phyloP scores from a whole-genome alignment of 2,888 invertebrate genomes.

The Kryphioiulus occultus region DNA sequence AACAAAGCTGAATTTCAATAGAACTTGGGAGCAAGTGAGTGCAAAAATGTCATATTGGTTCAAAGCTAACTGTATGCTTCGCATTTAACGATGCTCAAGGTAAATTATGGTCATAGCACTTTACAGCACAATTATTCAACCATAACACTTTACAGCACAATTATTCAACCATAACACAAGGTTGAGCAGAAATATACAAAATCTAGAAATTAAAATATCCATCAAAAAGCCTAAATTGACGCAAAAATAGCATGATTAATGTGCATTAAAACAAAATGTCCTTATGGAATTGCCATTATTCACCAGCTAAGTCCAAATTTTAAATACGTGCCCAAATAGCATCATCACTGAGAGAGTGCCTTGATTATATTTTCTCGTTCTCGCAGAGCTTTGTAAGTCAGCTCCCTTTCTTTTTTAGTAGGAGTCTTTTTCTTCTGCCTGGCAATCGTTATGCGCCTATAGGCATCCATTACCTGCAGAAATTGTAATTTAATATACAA shows the following conservation, averaged over 20 bases:
- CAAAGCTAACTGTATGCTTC: too few species aligned
- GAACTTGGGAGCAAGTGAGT: too few species aligned
- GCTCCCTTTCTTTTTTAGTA: constrained; percentile 80
- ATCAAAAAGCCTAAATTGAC: neutral
- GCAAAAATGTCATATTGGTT: too few species aligned
- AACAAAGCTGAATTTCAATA: too few species aligned
- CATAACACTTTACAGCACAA: neutral
- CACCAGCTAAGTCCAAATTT: neutral
- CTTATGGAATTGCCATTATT: neutral
- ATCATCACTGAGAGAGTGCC: constrained; percentile 41
- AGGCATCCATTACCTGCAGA: constrained; percentile 76
- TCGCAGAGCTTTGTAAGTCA: constrained; percentile 76
- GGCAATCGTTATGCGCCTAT: constrained; percentile 79
- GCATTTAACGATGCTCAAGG: too few species aligned
- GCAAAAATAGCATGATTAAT: neutral
- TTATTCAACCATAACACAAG: neutral
- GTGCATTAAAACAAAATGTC: neutral
- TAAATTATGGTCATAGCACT: too few species aligned
- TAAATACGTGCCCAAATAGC: neutral
- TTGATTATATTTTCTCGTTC: constrained; percentile 64
- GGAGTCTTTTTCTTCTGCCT: constrained; percentile 83
- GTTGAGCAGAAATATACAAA: neutral
- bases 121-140: neutral
- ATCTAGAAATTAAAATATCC: neutral
- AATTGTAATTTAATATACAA: neutral